Percentiles rank a stretch among this genome's conserved stretches.
These are phyloP conservation scores for Calidris pugnax DNA, from an alignment of 2,113 vertebrate species.

Conservation along the genomic window DNA sequence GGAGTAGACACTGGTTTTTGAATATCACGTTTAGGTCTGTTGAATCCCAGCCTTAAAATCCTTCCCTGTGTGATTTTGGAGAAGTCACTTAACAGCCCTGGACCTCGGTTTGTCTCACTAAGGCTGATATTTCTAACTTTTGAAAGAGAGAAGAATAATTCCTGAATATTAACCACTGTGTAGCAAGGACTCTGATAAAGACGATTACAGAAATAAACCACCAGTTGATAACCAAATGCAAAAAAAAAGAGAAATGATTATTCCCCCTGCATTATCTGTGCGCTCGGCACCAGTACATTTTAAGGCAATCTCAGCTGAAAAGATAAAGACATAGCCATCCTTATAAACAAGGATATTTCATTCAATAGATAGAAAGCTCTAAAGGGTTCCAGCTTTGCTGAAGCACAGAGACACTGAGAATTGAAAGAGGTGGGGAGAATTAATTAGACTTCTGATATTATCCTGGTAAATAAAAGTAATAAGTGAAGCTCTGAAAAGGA, in stretches of 20 bases:
- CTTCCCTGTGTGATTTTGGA: not conserved
- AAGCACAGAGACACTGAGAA: conserved; percentile 39
- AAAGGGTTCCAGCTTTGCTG: conserved; percentile 48
- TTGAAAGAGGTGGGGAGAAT: conserved; percentile 42
- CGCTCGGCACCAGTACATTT: conserved; percentile 23
- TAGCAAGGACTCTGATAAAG: conserved; percentile 18
- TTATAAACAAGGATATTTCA: conserved; percentile 58
- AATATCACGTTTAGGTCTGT: not conserved
- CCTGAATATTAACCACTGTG: conserved; percentile 19
- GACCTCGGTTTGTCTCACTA: not conserved
- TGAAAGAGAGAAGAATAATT: not conserved
- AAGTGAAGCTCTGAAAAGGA: conserved; percentile 28
- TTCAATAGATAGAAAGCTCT: conserved; percentile 59
- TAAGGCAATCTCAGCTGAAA: conserved; percentile 54
- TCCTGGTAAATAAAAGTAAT: conserved; percentile 67
- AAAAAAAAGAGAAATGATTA: not conserved
- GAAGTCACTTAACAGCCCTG: not conserved
- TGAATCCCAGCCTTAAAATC: not conserved
- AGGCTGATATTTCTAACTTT: conserved; percentile 8
- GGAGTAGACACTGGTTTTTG: not conserved
- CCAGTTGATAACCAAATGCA: conserved; percentile 16
- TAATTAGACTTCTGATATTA: conserved; percentile 64
- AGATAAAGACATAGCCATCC: conserved; percentile 50
- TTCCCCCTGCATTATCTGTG: conserved; percentile 16
- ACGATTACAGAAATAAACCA: conserved; percentile 20